Evolutionary conservation across 2,888 invertebrate genomes (phyloP), one percentile per base, ranked within the genome.

Genomic region (Acleris literana): DNA sequence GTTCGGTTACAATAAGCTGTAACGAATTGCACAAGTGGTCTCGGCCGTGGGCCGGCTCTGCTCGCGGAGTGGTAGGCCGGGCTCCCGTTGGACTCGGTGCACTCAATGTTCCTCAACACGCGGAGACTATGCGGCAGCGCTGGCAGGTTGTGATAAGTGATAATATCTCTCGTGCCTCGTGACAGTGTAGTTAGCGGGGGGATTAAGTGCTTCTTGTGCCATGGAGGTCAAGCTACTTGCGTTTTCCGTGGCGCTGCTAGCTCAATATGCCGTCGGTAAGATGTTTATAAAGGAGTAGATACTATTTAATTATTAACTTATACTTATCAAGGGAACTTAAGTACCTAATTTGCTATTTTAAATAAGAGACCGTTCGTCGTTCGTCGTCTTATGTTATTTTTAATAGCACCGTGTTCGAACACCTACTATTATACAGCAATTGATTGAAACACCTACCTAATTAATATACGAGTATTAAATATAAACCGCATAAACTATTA

Each of bases 21-120:
- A 71, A 73, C 74, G 71, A 72, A 77, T 80, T 74, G 73, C 73
- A 71, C 73, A 76, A 80, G 74, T 80, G 78, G 77, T 81, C 74
- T 71, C 46, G 46, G 39, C 17, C 76, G 75, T 55, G 9, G 54
- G 44, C 39, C 9, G 39, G 13, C 39, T 39, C 4, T 39, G 33
- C 33, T 39, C 11, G 39, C 39, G 39, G 39, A 39, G 39, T 13
- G 39, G 39, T 39, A 13, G 53, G 43, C 43, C 61, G 55, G 51
- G 51, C 52, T 20, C 13, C 46, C 54, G 54, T 16, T 33, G 22
- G 18, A 25, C 16, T 39, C 17, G 56, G 49, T 6, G 20, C 39
- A 13, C 39, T 29, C 25, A 55, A 25, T 48, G 48, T 25, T 46
- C 52, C 17, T 25, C 13, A 33, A 33, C 33, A 44, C 39, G 13